Evolutionary conservation across 2,888 invertebrate genomes (phyloP), one percentile per base, ranked within the genome.

Genomic region (Cyclophora punctaria): DNA sequence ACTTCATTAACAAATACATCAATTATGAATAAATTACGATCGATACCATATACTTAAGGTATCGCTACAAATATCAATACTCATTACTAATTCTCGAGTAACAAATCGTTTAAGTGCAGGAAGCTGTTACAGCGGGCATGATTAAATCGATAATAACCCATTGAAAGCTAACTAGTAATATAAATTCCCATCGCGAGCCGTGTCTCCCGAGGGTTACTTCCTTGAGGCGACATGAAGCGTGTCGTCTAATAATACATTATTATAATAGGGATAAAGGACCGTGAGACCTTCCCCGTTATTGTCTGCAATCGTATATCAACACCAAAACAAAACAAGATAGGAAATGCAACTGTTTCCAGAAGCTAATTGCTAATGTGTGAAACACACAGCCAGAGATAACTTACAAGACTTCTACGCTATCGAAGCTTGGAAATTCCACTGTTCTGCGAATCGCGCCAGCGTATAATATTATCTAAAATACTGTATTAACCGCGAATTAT

Each of bases 181-280:
- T 80, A 76, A 76, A 85, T 84, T 85, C 81, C 75, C 73, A 78
- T 81, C 69, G 75, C 71, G 69, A 71, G 64, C 66, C 37, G 37
- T 64, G 58, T 66, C 58, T 79, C 78, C 82, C 68, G 72, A 72
- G 79, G 80, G 81, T 73, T 71, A 63, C 72, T 72, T 80, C 76
- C 66, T 64, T 69, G 67, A 75, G 71, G 64, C 55, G 62, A 77
- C 61, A 65, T 73, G 71, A 63, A 74, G 67, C 86, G 76, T 83
- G 79, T 71, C 84, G 72, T 73, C 75, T 82, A 84, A 83, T 82
- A 75, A 78, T 73, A 72, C 74, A 73, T 79, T 78, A 80, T 79
- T 77, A 80, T 74, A 73, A 73, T 66, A 71, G 48, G 72, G 74
- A 75, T 74, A 77, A 75, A 75, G 71, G 74, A 78, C 64, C 83